Evolutionary conservation across 2,888 invertebrate species (phyloP), one percentile per base, ranked within the genome.

Genomic region (Cataglyphis rosenhaueri): DNA sequence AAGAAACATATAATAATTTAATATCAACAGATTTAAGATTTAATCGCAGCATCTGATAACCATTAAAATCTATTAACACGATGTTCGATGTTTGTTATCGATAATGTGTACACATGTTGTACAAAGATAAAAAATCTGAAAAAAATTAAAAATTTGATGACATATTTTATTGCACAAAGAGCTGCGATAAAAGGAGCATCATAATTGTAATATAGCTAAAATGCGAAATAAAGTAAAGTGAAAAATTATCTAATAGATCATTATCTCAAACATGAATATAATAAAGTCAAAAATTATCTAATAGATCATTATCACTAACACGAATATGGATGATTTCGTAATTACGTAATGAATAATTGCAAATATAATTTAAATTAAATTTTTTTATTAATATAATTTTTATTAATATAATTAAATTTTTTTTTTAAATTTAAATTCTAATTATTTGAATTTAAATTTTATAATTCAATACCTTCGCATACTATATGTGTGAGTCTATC

Each of bases 111-210:
- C 32, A 6, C 32, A 10, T 9, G 15, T 62, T n/a, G 9, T 6
- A 25, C 15, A 32, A 44, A 74, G 15, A 35, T 62, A 32, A 21
- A 61, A 2, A 15, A 21, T 15, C 1, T 21, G 0, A 62, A 62
- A 74, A 73, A 61, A 15, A 57, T 3, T 35, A 21, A 74, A 41
- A 61, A 62, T 12, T 44, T 9, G 25, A 29, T 38, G 57, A 57
- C 2, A 10, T 29, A 71, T n/a, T 59, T 25, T 61, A 18, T 18
- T 57, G 25, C 25, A 12, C 12, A 12, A 59, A 73, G 38, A 70
- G 12, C 18, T 21, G 6, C 8, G 35, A 25, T 38, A 57, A 18
- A 48, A 29, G 10, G n/a, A 48, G 6, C n/a, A 12, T 10, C 18
- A 18, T 44, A 44, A 66, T 48, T 10, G 5, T 38, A 57, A 35